Evolutionary conservation across 2,888 invertebrate genomes (phyloP).

Genomic region (Melanargia galathea): DNA sequence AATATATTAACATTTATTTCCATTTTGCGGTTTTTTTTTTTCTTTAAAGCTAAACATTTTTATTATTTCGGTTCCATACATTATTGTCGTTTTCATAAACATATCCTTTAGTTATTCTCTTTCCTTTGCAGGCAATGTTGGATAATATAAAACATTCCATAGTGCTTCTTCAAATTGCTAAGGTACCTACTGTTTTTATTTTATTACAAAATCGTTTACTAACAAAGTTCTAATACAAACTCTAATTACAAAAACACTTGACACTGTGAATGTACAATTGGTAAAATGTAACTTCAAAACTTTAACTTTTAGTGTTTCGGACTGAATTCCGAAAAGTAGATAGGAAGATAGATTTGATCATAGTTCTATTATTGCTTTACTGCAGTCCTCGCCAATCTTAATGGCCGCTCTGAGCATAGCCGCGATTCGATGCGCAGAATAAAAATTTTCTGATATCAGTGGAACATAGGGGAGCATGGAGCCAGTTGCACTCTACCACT

Average conservation of each 20-base stretch:
- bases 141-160: conserved; percentile 99
- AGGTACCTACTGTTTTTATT: conserved; percentile 82
- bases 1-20: background rate
- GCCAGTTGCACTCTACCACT: too few relatives aligned
- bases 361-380: too few relatives aligned
- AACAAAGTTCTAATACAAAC: background rate
- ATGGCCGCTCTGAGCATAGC: too few relatives aligned
- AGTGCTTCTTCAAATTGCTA: conserved; percentile 98
- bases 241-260: background rate
- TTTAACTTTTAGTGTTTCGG: too few relatives aligned
- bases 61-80: background rate
- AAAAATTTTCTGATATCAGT: too few relatives aligned
- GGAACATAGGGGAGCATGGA: too few relatives aligned
- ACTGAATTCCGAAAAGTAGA: too few relatives aligned
- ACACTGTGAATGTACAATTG: background rate
- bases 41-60: background rate
- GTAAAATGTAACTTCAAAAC: too few relatives aligned
- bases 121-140: conserved; percentile 90
- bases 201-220: background rate
- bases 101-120: conserved; percentile 24
- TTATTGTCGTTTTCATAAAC: background rate
- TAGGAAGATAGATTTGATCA: too few relatives aligned
- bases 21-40: background rate
- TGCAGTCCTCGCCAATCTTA: too few relatives aligned
- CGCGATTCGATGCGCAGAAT: too few relatives aligned